Percentiles rank a stretch among this genome's conserved stretches.
These are phyloP conservation scores for Phrynocephalus vlangalii DNA, from an alignment of 2,797 vertebrate genomes.

Conservation along the genomic window DNA sequence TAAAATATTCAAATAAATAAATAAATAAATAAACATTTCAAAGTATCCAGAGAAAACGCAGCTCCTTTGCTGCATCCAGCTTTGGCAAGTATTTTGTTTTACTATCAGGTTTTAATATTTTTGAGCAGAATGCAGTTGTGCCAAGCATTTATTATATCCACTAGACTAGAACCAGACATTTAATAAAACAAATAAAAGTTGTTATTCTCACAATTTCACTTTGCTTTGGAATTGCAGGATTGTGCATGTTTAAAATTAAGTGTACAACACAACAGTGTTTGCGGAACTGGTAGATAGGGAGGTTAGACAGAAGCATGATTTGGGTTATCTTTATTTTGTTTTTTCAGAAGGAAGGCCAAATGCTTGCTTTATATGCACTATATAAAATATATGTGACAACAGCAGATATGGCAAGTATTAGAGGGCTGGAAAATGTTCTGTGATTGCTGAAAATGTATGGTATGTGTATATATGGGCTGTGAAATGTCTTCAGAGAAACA, in stretches of 20 bases:
- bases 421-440: conserved; percentile 46
- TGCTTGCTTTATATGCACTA: conserved; percentile 7
- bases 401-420: conserved; percentile 37
- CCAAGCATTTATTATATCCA: conserved; percentile 3
- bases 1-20: no score
- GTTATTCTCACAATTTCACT: conserved; percentile 19
- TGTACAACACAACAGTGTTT: conserved; percentile 4
- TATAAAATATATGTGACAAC: conserved; percentile 33
- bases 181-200: conserved; percentile 16
- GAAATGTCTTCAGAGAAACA: conserved; percentile 36
- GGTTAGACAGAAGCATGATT: conserved; percentile 9
- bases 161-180: conserved; percentile 23
- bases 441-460: conserved; percentile 23
- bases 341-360: conserved; percentile 45
- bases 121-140: background rate
- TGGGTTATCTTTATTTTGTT: conserved; percentile 39
- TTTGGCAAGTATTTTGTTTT: background rate
- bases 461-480: conserved; percentile 21
- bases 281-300: conserved; percentile 16
- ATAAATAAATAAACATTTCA: background rate
- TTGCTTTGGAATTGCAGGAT: conserved; percentile 23
- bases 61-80: background rate
- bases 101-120: background rate
- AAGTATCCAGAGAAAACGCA: background rate
- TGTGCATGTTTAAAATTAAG: background rate